Conservation (phyloP, 2,888 invertebrate species). For the Ptilodon capucinus region DNA sequence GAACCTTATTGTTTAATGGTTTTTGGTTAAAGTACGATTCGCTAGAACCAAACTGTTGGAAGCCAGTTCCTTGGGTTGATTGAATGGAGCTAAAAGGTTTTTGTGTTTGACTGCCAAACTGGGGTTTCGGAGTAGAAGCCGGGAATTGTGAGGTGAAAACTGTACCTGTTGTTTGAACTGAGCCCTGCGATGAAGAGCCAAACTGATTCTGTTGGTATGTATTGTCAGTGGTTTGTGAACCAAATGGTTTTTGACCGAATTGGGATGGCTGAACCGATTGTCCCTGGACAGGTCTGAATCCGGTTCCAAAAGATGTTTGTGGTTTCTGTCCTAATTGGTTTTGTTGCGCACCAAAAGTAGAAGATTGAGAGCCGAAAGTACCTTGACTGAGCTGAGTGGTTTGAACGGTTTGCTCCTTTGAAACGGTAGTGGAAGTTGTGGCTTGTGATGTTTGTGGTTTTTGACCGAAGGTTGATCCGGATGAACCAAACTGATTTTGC, state of each 20-base stretch:
- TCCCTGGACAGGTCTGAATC: not conserved
- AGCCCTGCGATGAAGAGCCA: not conserved
- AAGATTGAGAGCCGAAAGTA: not conserved
- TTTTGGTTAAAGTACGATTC: not conserved
- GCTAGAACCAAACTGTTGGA: not conserved
- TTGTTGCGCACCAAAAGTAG: not conserved
- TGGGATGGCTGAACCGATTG: not conserved
- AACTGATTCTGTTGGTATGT: not conserved
- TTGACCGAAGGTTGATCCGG: not conserved
- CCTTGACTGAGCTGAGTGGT: not conserved
- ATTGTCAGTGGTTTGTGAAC: not conserved
- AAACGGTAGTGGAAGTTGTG: not conserved
- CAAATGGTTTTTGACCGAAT: not conserved
- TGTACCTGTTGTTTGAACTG: not conserved
- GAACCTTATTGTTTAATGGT: not conserved
- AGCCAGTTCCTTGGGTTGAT: not conserved
- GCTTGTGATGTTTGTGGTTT: not conserved
- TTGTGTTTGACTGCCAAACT: conserved; percentile 1
- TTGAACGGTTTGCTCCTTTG: not conserved
- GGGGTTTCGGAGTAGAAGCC: not conserved
- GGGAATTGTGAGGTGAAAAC: not conserved
- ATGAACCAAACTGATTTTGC: not conserved
- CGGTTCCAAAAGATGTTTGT: not conserved
- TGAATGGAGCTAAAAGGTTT: conserved; percentile 2
- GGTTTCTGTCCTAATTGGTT: not conserved